phyloP scores from a whole-genome alignment of 1,140 invertebrate genomes.

The Notospermus geniculatus region DNA sequence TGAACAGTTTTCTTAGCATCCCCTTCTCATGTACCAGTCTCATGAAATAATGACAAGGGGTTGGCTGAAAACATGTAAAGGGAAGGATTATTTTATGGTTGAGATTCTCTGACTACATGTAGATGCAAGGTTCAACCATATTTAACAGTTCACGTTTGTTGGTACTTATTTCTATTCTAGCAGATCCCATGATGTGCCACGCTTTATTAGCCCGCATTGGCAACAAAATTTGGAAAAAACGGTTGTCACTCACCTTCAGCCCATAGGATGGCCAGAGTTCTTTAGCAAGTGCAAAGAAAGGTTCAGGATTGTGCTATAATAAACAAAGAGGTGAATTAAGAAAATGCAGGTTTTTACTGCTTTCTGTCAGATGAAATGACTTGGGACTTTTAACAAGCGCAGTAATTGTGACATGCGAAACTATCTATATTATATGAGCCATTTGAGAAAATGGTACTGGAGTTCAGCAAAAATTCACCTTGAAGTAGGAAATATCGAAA shows the following conservation, averaged over 20 bases:
- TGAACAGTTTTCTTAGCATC: slow-evolving; percentile 46
- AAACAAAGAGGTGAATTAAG: slow-evolving; percentile 17
- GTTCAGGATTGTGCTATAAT: slow-evolving; percentile 55
- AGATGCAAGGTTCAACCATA: too few relatives aligned
- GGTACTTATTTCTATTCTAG: too few relatives aligned
- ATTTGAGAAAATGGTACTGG: too few relatives aligned
- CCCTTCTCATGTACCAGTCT: slow-evolving; percentile 46
- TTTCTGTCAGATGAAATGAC: background rate
- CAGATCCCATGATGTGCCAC: too few relatives aligned
- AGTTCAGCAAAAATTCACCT: slow-evolving; percentile 24
- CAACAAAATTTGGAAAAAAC: background rate
- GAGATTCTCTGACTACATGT: too few relatives aligned
- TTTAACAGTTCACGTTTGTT: too few relatives aligned
- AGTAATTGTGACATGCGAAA: too few relatives aligned
- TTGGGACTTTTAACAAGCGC: background rate
- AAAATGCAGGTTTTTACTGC: too few relatives aligned
- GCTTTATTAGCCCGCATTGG: too few relatives aligned
- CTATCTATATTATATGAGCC: too few relatives aligned
- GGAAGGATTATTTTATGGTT: too few relatives aligned
- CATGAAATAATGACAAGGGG: slow-evolving; percentile 52
- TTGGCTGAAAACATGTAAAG: slow-evolving; percentile 36
- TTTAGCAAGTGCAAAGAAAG: slow-evolving; percentile 53
- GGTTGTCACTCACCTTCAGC: too few relatives aligned
- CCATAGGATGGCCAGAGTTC: slow-evolving; percentile 41
- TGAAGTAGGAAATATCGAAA: slow-evolving; percentile 71